Percentiles rank a stretch among this genome's conserved stretches.
phyloP scores from a whole-genome alignment of 2,113 vertebrate genomes.

The Diphyllodes magnificus region DNA sequence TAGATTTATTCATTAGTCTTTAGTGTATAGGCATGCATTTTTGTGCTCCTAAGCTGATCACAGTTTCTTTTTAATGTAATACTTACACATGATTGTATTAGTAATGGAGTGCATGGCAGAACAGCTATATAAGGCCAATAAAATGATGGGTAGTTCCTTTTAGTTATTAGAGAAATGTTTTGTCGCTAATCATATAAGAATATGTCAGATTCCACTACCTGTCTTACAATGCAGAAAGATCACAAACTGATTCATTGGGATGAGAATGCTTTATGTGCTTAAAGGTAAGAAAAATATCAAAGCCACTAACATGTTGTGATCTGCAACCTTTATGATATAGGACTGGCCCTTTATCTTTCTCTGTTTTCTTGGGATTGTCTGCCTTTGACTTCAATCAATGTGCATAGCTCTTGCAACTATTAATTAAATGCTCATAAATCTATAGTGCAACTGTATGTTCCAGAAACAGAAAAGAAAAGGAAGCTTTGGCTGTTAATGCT shows the following conservation, averaged over 20 bases:
- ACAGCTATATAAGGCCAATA: background rate
- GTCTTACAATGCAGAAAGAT: background rate
- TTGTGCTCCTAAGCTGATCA: background rate
- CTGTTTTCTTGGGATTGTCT: background rate
- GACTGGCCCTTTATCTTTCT: background rate
- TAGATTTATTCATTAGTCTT: background rate
- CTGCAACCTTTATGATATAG: background rate
- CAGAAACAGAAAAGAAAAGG: background rate
- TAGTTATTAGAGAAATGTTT: background rate
- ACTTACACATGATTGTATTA: background rate
- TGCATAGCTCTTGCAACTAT: background rate
- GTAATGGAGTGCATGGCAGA: background rate
- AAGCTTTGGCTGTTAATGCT: background rate
- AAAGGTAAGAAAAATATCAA: background rate
- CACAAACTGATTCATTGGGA: background rate
- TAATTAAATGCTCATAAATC: background rate
- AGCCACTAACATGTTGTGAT: background rate
- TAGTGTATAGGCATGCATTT: background rate
- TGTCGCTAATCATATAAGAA: background rate
- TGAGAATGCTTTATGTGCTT: constrained; percentile 12
- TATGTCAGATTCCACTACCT: background rate
- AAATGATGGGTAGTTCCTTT: background rate
- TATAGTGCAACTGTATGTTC: background rate
- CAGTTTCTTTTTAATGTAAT: background rate
- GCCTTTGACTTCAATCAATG: background rate